Evolutionary conservation across 2,113 vertebrate genomes (phyloP), one percentile per base, ranked within the genome.

Genomic region (Triplophysa rosa): DNA sequence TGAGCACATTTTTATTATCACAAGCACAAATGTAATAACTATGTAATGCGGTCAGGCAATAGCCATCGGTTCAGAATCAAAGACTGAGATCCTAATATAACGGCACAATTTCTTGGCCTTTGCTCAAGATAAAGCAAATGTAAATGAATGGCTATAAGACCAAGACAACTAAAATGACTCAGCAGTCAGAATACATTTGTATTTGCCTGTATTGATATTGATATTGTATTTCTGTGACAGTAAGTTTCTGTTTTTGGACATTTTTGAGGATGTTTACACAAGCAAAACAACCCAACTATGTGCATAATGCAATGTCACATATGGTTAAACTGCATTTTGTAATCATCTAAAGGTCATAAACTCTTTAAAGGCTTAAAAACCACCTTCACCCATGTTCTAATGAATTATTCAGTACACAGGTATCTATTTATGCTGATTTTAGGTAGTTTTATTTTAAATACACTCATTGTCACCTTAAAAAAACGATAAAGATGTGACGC

Each of bases 41-140:
- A 10, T 1, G 1, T 19, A n/a, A 58, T 58, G 8, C 8, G 7
- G 19, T 19, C 19, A 10, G 5, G 54, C 54, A 58, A 10, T 88
- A 90, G 87, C 83, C 80, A 80, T 80, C 70, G 23, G 71, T 84
- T 80, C 81, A 26, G 66, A 75, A 80, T 84, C 80, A 54, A 74
- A 80, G 89, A 90, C 85, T 79, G 21, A 70, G 45, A 56, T 42
- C 56, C 65, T 91, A 89, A 91, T 89, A 88, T 56, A 90, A 91
- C 90, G 90, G 68, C 49, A n/a, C 59, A 42, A 82, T 90, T 87
- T 87, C 88, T 75, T 91, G 89, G 80, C 88, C 88, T 91, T 91
- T 90, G 61, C 83, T 86, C 84, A 79, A 56, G 67, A 59, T 54
- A 17, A 76, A 67, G 79, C 83, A 88, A 90, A 91, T 91, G 83